Conservation (phyloP, 2,113 vertebrate genomes). For the Isichthys henryi region DNA sequence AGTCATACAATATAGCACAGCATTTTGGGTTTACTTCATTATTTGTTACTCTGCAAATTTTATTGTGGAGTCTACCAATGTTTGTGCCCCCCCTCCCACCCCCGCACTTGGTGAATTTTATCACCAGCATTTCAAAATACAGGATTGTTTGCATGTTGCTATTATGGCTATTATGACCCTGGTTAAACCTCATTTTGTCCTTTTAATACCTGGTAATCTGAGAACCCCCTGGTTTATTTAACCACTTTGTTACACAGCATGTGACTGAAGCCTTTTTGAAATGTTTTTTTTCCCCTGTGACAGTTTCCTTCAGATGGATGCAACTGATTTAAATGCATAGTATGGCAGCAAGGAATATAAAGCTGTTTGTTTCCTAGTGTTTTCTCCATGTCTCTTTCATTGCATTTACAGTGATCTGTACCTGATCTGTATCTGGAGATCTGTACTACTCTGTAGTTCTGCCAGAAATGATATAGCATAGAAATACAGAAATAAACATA, state of each 20-base stretch:
- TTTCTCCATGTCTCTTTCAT: neutral
- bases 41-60: neutral
- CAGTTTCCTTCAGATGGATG: neutral
- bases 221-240: neutral
- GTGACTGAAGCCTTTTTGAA: neutral
- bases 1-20: neutral
- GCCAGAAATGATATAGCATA: neutral
- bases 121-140: neutral
- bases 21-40: neutral
- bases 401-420: slow-evolving; percentile 3
- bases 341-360: neutral
- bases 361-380: neutral
- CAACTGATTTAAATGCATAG: neutral
- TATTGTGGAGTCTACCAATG: neutral
- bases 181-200: neutral
- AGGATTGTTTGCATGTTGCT: neutral
- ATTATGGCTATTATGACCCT: neutral
- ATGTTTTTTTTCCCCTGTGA: neutral
- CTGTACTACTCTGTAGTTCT: neutral
- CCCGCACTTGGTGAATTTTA: neutral
- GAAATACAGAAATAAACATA: neutral
- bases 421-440: no score
- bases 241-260: neutral
- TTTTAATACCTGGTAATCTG: neutral
- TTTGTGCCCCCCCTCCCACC: no score